Conservation (phyloP, 2,113 vertebrate species). For the Mormyrus lacerda region DNA sequence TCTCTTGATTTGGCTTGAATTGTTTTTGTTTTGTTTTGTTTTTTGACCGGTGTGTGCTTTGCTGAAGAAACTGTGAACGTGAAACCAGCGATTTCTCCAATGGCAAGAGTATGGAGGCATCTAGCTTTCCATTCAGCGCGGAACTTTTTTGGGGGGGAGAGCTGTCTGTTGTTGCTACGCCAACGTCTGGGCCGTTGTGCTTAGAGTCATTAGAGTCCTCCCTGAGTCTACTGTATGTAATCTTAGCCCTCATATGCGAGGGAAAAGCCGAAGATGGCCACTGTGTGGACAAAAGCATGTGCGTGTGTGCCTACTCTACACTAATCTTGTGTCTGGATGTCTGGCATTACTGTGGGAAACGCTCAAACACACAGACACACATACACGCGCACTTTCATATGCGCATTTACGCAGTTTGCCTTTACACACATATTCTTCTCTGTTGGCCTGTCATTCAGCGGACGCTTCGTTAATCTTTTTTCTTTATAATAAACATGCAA, state of each 20-base stretch:
- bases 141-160: neutral
- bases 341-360: neutral
- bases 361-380: neutral
- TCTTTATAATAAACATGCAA: slow-evolving; percentile 6
- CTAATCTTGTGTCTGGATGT: neutral
- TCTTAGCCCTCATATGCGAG: neutral
- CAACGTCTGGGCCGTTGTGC: neutral
- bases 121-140: neutral
- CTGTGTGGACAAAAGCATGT: neutral
- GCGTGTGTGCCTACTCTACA: neutral
- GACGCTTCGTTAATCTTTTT: neutral
- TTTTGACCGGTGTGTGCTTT: neutral
- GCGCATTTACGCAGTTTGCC: neutral
- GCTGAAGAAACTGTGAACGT: slow-evolving; percentile 7
- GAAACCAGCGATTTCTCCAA: neutral
- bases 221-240: neutral
- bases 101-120: neutral
- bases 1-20: slow-evolving; percentile 1
- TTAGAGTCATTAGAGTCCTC: neutral
- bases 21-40: neutral
- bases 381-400: neutral
- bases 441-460: neutral
- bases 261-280: neutral
- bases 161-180: slow-evolving; percentile 6
- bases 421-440: neutral